phyloP scores from a whole-genome alignment of 2,797 vertebrate species.

The Arctocebus calabarensis region DNA sequence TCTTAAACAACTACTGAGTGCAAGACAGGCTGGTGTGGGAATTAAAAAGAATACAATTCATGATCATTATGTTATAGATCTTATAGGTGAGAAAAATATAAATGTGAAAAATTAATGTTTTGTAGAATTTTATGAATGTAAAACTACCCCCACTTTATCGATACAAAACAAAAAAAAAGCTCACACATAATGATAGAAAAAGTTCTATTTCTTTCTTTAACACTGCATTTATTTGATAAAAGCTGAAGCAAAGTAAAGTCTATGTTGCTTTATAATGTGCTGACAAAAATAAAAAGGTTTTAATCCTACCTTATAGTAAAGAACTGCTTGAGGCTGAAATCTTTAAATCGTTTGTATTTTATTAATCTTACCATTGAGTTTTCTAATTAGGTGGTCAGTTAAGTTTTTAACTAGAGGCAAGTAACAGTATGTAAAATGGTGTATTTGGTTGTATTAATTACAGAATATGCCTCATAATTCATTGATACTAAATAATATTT shows the following conservation, averaged over 20 bases:
- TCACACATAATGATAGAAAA: neutral
- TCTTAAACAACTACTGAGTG: slow-evolving; percentile 50
- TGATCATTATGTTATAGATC: neutral
- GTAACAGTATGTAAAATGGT: neutral
- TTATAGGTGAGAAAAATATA: slow-evolving; percentile 19
- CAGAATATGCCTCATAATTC: neutral
- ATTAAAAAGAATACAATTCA: neutral
- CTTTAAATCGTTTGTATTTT: slow-evolving; percentile 2
- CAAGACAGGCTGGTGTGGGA: neutral
- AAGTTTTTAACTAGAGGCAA: slow-evolving; percentile 29
- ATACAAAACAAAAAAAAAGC: neutral
- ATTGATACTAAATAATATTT: neutral
- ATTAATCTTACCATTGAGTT: neutral
- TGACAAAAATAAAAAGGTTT: neutral
- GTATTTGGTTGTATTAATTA: neutral
- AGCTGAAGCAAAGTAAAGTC: neutral
- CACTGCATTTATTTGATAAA: neutral
- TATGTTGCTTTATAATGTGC: neutral
- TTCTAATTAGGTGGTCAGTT: slow-evolving; percentile 9
- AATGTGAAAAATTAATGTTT: neutral
- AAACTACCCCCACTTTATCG: neutral
- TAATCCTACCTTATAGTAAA: neutral
- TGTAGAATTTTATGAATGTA: neutral
- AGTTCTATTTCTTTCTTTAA: neutral
- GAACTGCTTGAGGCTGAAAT: neutral